Evolutionary conservation across 1,140 invertebrate genomes (phyloP).

Genomic region (Temnothorax longispinosus): DNA sequence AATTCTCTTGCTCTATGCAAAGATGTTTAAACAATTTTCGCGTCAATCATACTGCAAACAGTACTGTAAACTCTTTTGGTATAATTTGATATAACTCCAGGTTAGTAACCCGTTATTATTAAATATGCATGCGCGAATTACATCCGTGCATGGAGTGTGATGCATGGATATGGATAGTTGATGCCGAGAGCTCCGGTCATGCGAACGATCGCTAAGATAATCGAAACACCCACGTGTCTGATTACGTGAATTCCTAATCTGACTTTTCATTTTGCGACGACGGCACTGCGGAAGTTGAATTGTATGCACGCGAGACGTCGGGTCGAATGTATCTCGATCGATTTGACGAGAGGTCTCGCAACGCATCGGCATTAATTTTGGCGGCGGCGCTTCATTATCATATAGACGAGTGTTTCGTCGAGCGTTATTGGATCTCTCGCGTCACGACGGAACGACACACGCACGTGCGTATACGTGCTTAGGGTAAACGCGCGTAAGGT

Average conservation of each 20-base stretch:
- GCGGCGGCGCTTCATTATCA: conserved; percentile 79
- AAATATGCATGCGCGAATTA: conserved; percentile 15
- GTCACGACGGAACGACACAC: conserved; percentile 69
- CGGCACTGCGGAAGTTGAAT: conserved; percentile 58
- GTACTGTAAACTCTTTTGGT: neutral
- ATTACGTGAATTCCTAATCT: conserved; percentile 27
- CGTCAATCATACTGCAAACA: neutral
- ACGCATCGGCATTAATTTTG: conserved; percentile 79
- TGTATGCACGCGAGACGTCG: conserved; percentile 52
- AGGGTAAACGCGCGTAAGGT: conserved; percentile 72
- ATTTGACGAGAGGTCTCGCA: conserved; percentile 70
- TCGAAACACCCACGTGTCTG: conserved; percentile 17
- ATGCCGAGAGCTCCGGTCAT: neutral
- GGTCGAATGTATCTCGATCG: conserved; percentile 73
- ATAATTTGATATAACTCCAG: neutral
- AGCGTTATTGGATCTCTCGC: conserved; percentile 78
- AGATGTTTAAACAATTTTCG: neutral
- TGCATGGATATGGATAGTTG: neutral
- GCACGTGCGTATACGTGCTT: conserved; percentile 79
- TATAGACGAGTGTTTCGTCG: conserved; percentile 82
- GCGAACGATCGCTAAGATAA: conserved; percentile 17
- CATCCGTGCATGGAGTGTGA: neutral
- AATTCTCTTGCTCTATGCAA: neutral
- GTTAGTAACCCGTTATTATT: conserved; percentile 9
- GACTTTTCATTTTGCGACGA: conserved; percentile 59